Base-by-base conservation (phyloP, 2,888 invertebrate genomes). In the Caenorhabditis sulstoni region DNA sequence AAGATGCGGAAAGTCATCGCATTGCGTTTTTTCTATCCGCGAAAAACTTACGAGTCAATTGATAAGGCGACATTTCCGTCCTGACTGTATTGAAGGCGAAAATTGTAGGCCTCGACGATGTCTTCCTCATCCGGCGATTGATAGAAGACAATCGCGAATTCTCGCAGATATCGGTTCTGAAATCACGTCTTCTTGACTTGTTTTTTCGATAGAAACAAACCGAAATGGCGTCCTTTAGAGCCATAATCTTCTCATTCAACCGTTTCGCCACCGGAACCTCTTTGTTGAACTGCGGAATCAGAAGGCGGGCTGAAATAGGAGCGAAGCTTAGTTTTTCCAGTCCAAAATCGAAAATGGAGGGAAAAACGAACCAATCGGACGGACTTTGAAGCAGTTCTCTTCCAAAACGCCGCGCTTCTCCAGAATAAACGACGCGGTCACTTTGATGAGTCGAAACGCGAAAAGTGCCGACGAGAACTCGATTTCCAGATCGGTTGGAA, bases 101-200 rank as follows among this genome's bases (percentile, higher is more conserved):
- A 77, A 7, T 58, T 29, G 39, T 47, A 77, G 3, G 65, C 76
- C 52, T 77, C 76, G 4, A 65, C 11, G 1, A 70, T 45, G 47
- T 77, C 70, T 37, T 77, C 76, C 16, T 77, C 65, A 16, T 77
- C 47, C 0, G 76, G 76, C 29, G 52, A 41, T 16, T 45, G 39
- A 20, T 70, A 77, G 44, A 77, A 65, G 8, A 77, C 76, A 3
- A 77, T 18, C 11, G 76, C 76, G 39, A 77, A 77, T 18, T 77
- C 70, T 12, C 44, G 18, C 45, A 77, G 16, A 23, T 59, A 77
- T 3, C 55, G 23, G 3, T 55, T 49, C 20, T 58, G 11, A 45
- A 39, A 58, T 39, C 37, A 58, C 29, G 29, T 5, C 3, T 29
- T 29, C 7, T 1, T 5, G 20, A 16, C 8, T 41, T 39, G 12